Evolutionary conservation across 1,140 invertebrate genomes (phyloP).

Genomic region (Neodiprion virginianus): DNA sequence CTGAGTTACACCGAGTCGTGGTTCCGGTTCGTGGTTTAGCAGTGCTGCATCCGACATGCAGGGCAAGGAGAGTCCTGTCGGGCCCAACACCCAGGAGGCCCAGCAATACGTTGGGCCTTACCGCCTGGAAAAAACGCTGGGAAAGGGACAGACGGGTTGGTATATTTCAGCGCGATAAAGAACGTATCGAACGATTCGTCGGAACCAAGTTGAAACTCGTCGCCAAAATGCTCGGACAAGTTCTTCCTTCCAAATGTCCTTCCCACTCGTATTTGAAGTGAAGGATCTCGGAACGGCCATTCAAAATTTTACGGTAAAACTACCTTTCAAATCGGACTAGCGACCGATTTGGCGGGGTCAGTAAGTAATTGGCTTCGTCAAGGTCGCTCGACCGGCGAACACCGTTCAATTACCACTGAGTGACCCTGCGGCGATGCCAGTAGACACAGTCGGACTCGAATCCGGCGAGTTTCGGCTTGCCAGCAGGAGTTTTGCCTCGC

Average conservation of each 20-base stretch:
- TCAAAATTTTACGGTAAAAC: too few species aligned
- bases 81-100: constrained; percentile 70
- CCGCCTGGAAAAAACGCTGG: constrained; percentile 96
- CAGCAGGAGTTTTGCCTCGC: too few species aligned
- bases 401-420: neutral
- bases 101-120: constrained; percentile 98
- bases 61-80: constrained; percentile 54
- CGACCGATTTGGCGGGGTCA: neutral
- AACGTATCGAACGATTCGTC: neutral
- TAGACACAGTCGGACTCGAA: neutral
- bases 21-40: neutral
- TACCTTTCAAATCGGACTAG: too few species aligned
- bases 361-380: neutral
- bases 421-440: neutral
- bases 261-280: too few species aligned
- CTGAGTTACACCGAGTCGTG: neutral
- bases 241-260: too few species aligned
- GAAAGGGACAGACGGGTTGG: constrained; percentile 98
- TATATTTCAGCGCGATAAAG: neutral
- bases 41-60: constrained; percentile 38
- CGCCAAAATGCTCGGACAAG: too few species aligned
- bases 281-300: too few species aligned
- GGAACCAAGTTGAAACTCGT: neutral
- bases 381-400: neutral
- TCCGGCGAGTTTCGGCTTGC: neutral